These are phyloP conservation scores for Dunckerocampus dactyliophorus DNA, from an alignment of 2,113 vertebrate species.

Conservation along the genomic window DNA sequence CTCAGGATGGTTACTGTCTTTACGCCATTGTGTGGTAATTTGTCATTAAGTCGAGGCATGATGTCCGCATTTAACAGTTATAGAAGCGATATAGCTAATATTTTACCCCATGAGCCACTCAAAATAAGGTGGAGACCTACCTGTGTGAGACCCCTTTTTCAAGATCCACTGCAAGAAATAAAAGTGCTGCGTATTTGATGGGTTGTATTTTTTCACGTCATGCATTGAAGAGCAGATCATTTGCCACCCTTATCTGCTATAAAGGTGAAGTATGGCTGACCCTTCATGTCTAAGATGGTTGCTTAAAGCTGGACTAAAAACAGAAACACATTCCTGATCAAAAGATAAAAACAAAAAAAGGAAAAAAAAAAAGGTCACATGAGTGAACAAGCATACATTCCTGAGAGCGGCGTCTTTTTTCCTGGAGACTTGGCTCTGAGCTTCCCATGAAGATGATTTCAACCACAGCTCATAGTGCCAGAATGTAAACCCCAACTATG, in stretches of 20 bases:
- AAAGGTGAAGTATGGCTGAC: background rate
- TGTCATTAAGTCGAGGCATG: too few species aligned
- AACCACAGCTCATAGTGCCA: background rate
- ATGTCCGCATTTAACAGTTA: too few species aligned
- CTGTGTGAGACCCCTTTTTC: too few species aligned
- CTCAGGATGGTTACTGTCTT: too few species aligned
- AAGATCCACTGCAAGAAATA: too few species aligned
- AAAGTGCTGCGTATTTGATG: too few species aligned
- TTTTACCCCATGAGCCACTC: too few species aligned
- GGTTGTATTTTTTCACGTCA: too few species aligned
- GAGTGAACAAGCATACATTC: conserved; percentile 10
- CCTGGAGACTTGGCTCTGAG: background rate
- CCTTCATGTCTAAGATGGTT: background rate
- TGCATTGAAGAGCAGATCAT: too few species aligned
- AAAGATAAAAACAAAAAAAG: background rate
- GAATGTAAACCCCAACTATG: background rate
- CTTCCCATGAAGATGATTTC: background rate
- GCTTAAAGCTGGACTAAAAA: background rate
- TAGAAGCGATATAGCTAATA: too few species aligned
- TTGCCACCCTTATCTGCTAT: background rate
- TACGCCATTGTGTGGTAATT: too few species aligned
- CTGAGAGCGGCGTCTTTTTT: conserved; percentile 2
- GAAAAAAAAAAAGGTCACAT: background rate
- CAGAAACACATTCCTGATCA: conserved; percentile 3
- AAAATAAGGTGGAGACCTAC: too few species aligned